phyloP scores from a whole-genome alignment of 2,888 invertebrate species.

The Thereva unica region DNA sequence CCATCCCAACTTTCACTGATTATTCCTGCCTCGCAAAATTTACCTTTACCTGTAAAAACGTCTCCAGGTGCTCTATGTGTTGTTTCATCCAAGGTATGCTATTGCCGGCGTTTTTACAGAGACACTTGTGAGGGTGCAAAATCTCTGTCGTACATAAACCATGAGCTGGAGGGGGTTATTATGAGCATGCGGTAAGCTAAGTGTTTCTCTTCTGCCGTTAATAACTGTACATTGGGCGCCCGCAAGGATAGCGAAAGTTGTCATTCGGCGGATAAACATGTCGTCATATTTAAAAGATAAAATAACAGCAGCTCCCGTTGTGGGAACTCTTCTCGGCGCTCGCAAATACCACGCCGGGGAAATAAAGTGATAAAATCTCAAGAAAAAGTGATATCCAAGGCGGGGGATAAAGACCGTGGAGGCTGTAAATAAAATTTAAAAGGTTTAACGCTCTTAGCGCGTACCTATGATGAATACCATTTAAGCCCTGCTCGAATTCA shows the following conservation, averaged over 20 bases:
- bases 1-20: conserved; percentile 32
- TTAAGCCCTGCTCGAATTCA: no score
- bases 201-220: conserved; percentile 5
- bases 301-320: conserved; percentile 10
- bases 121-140: conserved; percentile 6
- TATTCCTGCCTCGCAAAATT: conserved; percentile 16
- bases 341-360: no score
- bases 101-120: background rate
- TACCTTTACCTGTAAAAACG: conserved; percentile 10
- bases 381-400: background rate
- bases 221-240: conserved; percentile 19
- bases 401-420: conserved; percentile 2
- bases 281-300: conserved; percentile 39
- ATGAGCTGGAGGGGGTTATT: conserved; percentile 10
- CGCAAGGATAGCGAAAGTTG: conserved; percentile 38
- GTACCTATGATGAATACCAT: no score
- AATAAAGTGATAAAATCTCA: conserved; percentile 7
- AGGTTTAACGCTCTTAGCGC: no score
- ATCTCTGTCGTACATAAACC: conserved; percentile 3
- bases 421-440: no score
- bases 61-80: conserved; percentile 20
- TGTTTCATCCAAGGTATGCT: background rate
- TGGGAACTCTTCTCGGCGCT: background rate
- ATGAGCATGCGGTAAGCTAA: conserved; percentile 1
- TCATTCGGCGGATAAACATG: conserved; percentile 41